Evolutionary conservation across 2,797 vertebrate species (phyloP).

Genomic region (Scomberomorus guttatus): DNA sequence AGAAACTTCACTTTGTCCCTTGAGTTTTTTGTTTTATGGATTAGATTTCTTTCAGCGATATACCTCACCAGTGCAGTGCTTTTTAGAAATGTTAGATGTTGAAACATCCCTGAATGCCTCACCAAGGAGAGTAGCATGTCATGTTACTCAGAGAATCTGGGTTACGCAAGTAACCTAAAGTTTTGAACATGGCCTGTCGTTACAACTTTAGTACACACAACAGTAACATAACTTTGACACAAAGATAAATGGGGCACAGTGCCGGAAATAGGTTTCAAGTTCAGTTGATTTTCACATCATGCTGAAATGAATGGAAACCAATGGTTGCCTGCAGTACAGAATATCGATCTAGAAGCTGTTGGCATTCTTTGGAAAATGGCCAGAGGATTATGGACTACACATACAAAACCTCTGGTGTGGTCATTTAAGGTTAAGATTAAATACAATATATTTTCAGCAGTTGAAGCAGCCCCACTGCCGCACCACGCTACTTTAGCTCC

Average conservation of each 20-base stretch:
- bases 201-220: neutral
- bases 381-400: neutral
- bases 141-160: neutral
- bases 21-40: neutral
- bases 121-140: neutral
- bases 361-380: slow-evolving; percentile 10
- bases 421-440: neutral
- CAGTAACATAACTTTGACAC: neutral
- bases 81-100: neutral
- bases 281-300: neutral
- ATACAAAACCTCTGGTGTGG: slow-evolving; percentile 28
- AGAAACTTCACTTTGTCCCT: neutral
- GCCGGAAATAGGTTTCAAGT: neutral
- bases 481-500: neutral
- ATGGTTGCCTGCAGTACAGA: neutral
- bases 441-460: neutral
- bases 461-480: neutral
- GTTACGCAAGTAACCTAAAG: neutral
- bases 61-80: neutral
- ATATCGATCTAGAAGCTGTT: neutral
- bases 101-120: slow-evolving; percentile 2
- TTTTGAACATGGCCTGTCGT: neutral
- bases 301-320: neutral
- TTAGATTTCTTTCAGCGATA: neutral
- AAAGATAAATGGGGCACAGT: slow-evolving; percentile 4